These are phyloP conservation scores for Leucosticte australis DNA, from an alignment of 2,113 vertebrate species.

Conservation along the genomic window DNA sequence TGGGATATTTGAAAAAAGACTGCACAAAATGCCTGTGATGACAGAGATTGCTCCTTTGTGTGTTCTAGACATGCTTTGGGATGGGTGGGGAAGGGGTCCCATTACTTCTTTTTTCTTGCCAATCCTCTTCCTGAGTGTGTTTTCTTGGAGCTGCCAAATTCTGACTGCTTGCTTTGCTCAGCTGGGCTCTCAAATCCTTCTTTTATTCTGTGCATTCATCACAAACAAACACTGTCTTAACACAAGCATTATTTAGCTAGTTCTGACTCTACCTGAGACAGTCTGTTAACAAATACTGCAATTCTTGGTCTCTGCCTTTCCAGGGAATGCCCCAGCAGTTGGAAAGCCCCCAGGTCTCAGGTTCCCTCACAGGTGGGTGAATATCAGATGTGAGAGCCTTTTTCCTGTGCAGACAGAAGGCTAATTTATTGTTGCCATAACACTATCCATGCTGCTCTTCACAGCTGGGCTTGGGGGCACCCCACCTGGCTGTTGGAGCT, in stretches of 20 bases:
- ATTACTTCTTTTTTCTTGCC: not conserved
- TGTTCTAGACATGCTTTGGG: not conserved
- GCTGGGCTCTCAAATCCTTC: not conserved
- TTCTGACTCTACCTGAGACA: not conserved
- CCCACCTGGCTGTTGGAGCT: not conserved
- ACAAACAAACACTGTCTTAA: not conserved
- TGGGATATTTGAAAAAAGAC: not conserved
- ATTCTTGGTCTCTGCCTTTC: not conserved
- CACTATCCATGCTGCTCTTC: not conserved
- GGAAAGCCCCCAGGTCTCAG: not conserved
- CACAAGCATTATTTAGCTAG: not conserved
- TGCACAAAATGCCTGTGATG: not conserved
- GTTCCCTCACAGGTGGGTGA: not conserved
- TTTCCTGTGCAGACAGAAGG: not conserved
- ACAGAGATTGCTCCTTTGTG: conserved; percentile 16
- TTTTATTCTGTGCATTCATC: not conserved
- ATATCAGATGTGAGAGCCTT: not conserved
- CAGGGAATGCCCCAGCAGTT: not conserved
- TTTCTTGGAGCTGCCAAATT: not conserved
- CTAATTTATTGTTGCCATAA: not conserved
- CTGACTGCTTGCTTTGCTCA: not conserved
- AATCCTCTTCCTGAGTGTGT: not conserved
- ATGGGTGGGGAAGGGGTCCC: not conserved
- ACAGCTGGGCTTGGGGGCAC: not conserved
- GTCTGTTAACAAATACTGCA: not conserved